Evolutionary conservation across 2,113 vertebrate species (phyloP), one percentile per base, ranked within the genome.

Genomic region (Pygoscelis antarcticus): DNA sequence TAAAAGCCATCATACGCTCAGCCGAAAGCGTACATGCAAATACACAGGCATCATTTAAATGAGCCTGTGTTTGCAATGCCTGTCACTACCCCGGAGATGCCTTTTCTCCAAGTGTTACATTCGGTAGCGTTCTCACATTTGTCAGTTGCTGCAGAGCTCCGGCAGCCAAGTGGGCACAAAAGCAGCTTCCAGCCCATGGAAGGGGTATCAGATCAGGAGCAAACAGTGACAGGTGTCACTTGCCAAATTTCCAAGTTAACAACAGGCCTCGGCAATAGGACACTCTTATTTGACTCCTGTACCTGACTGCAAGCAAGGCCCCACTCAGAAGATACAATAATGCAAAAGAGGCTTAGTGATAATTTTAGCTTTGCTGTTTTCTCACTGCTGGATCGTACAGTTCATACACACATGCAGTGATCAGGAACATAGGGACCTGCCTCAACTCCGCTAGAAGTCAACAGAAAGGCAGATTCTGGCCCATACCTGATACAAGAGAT

Each of bases 161-260:
- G 51, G 88, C 54, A 90, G 79, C 93, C 71, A 87, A 74, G 40
- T 3, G 46, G 93, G 79, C 51, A 90, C 74, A 94, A 81, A 90
- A 81, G 86, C 87, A 83, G 94, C 57, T 92, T 71, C 81, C 95
- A 94, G 96, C 90, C 87, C 75, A 20, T 11, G 86, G 96, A 87
- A 85, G 58, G 55, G 69, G 25, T 89, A 80, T 87, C 60, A 36
- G 89, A 95, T 93, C 87, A 95, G 92, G 22, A 91, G 70, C 68
- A 94, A 85, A 70, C 54, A 83, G 77, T 51, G 71, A 57, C 66
- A 68, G 75, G 84, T 44, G 47, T 34, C 76, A 54, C 52, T 55
- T 87, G 86, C 83, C 91, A 70, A 44, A 91, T 96, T 94, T 89
- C 93, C 49, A 81, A 79, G 60, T 76, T 81, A 70, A 25, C 70